phyloP scores from a whole-genome alignment of 2,797 vertebrate species.

The Notoglanidium macrostoma region DNA sequence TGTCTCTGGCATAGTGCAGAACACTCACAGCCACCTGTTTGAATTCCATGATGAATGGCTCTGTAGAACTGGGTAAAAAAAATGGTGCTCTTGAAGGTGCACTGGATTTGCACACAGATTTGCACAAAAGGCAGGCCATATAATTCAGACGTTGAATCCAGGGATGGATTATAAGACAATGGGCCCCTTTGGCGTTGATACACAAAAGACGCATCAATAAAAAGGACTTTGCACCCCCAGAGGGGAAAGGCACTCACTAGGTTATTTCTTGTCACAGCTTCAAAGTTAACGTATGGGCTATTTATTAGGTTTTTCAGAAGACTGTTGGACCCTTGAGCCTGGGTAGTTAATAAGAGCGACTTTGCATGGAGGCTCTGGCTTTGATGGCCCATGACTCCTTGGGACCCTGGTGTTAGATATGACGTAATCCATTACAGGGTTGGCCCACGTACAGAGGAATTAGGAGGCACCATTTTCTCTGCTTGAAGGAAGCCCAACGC shows the following conservation, averaged over 20 bases:
- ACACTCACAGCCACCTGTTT: too few species aligned
- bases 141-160: background rate
- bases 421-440: background rate
- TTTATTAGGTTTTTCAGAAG: background rate
- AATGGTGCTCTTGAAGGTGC: background rate
- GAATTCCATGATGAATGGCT: too few species aligned
- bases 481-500: too few species aligned
- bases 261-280: background rate
- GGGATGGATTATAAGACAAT: background rate
- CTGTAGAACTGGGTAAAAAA: background rate
- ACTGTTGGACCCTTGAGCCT: background rate
- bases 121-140: background rate
- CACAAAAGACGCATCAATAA: background rate
- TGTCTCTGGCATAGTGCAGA: too few species aligned
- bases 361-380: background rate
- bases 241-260: too few species aligned
- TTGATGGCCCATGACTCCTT: background rate
- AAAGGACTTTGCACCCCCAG: too few species aligned
- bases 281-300: background rate
- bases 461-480: background rate
- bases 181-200: background rate
- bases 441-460: background rate
- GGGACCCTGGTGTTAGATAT: too few species aligned
- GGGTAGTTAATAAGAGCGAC: background rate
- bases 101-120: background rate